A percentile compares a stretch with the other conserved stretches of the same genome.
Conservation (phyloP, 2,888 invertebrate species). For the Melanophora roralis region DNA sequence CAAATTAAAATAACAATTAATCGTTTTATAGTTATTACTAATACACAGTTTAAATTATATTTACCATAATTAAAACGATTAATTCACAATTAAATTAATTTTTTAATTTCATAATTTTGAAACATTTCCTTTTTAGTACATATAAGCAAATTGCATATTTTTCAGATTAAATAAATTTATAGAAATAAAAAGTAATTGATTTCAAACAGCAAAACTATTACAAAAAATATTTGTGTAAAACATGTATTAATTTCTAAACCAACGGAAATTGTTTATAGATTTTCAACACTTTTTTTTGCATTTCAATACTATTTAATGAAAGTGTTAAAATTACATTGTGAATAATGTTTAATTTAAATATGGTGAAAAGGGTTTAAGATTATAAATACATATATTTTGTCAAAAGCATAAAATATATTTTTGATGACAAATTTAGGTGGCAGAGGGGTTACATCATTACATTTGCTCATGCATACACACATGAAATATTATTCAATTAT, state of each 20-base stretch:
- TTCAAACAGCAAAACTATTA: not conserved
- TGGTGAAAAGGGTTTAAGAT: slow-evolving; percentile 10
- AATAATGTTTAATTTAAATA: not conserved
- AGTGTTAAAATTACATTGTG: not conserved
- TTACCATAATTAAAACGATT: not conserved
- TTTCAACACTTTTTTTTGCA: not conserved
- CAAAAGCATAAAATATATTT: not conserved
- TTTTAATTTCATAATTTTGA: no score
- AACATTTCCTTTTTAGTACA: not conserved
- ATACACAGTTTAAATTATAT: not conserved
- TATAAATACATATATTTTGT: not conserved
- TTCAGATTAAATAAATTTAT: not conserved
- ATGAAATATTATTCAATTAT: slow-evolving; percentile 36
- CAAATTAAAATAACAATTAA: no score
- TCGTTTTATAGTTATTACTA: no score
- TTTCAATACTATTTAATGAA: slow-evolving; percentile 9
- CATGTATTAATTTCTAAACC: not conserved
- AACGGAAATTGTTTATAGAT: slow-evolving; percentile 20
- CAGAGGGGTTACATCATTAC: not conserved
- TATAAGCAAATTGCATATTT: not conserved
- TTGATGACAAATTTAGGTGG: slow-evolving; percentile 11
- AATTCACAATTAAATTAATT: no score
- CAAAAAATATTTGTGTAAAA: not conserved
- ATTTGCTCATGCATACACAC: not conserved
- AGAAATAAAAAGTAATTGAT: not conserved